Conservation (phyloP, 2,113 vertebrate species). For the Anser brachyrhynchus region DNA sequence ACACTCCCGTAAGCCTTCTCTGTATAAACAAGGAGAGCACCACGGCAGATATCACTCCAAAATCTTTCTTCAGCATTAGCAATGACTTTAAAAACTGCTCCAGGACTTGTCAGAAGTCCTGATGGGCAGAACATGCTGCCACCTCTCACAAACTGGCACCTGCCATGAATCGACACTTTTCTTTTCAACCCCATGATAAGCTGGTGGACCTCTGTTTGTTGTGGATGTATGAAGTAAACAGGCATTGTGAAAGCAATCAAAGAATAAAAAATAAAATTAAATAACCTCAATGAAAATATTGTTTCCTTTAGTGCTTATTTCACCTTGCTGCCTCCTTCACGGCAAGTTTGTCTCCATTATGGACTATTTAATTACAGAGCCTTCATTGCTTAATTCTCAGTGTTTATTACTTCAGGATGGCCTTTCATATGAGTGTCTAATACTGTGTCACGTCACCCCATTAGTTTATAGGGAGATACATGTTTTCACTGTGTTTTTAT, state of each 20-base stretch:
- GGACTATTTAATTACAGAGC: not conserved
- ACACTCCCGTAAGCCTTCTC: not conserved
- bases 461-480: not conserved
- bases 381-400: constrained; percentile 14
- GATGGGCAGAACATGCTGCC: not conserved
- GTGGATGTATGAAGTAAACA: not conserved
- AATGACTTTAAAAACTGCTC: not conserved
- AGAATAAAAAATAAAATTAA: not conserved
- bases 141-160: not conserved
- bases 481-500: not conserved
- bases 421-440: not conserved
- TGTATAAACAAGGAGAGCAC: not conserved
- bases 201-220: not conserved
- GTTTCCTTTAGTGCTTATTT: not conserved
- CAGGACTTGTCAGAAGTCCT: not conserved
- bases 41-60: not conserved
- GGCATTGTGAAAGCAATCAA: not conserved
- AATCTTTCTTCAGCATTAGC: not conserved
- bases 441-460: not conserved
- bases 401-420: constrained; percentile 9
- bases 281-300: not conserved
- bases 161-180: not conserved
- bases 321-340: not conserved
- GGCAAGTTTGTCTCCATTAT: not conserved
- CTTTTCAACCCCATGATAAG: not conserved